Evolutionary conservation across 2,888 invertebrate species (phyloP).

Genomic region (Lasioglossum villosulum): DNA sequence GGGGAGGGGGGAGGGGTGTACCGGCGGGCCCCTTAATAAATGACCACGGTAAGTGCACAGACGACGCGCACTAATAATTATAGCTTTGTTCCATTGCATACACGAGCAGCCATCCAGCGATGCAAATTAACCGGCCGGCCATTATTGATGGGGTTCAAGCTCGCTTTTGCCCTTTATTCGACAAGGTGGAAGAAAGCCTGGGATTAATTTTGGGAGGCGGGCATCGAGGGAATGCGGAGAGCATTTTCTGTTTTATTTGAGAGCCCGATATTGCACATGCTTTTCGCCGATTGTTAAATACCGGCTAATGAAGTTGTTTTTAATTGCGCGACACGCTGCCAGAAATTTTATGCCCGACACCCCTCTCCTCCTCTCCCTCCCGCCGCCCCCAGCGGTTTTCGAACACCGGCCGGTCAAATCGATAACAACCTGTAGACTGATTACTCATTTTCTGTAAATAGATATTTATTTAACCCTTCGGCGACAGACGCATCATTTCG

Average conservation of each 20-base stretch:
- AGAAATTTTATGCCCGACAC: not conserved
- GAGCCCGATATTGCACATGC: not conserved
- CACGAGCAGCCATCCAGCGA: slow-evolving; percentile 71
- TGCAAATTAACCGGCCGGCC: slow-evolving; percentile 74
- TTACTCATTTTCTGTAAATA: not conserved
- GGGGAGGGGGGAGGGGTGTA: not conserved
- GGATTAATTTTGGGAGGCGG: slow-evolving; percentile 35
- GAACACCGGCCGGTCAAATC: not conserved
- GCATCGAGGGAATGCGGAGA: slow-evolving; percentile 2
- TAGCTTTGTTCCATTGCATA: slow-evolving; percentile 79
- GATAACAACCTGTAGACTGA: slow-evolving; percentile 5
- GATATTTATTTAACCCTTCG: not conserved
- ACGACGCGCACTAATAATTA: slow-evolving; percentile 84
- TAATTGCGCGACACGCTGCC: slow-evolving; percentile 3
- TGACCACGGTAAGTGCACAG: slow-evolving; percentile 78
- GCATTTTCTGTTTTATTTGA: slow-evolving; percentile 29
- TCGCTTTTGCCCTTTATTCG: slow-evolving; percentile 39
- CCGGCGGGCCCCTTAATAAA: slow-evolving; percentile 78
- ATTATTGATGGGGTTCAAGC: slow-evolving; percentile 52
- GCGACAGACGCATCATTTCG: not conserved
- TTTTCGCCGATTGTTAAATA: slow-evolving; percentile 3
- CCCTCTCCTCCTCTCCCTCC: not conserved
- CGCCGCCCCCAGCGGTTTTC: not conserved
- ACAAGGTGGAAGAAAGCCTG: slow-evolving; percentile 38
- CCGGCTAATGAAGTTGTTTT: slow-evolving; percentile 9